Conservation (phyloP, 2,797 vertebrate genomes). For the Channallabes apus region DNA sequence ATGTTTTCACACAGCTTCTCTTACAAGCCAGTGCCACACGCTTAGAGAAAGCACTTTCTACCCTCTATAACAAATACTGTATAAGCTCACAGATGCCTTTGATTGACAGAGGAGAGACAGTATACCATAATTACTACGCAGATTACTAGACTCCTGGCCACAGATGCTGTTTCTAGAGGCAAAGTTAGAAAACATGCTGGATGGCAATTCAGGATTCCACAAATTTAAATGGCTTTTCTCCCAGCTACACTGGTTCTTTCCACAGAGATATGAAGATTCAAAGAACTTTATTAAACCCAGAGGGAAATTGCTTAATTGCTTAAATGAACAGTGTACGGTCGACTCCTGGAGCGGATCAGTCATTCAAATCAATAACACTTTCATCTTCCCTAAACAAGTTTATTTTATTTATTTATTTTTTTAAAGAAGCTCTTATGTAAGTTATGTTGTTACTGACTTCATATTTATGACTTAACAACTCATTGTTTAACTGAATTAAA, state of each 20-base stretch:
- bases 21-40: not conserved
- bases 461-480: not conserved
- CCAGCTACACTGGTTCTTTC: not conserved
- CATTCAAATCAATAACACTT: not conserved
- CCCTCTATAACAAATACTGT: not conserved
- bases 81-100: not conserved
- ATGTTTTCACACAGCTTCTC: not conserved
- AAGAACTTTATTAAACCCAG: too few relatives aligned
- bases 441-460: too few relatives aligned
- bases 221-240: not conserved
- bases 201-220: not conserved
- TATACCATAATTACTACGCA: not conserved
- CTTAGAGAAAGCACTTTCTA: not conserved
- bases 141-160: not conserved
- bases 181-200: not conserved
- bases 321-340: not conserved
- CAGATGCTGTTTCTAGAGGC: not conserved
- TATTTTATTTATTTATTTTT: too few relatives aligned
- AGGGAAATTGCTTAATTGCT: too few relatives aligned
- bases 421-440: too few relatives aligned
- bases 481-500: not conserved
- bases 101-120: not conserved
- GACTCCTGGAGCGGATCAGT: not conserved
- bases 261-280: not conserved
- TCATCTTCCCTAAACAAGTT: not conserved